Conservation (phyloP, 1,140 invertebrate genomes). For the Sycobia sp. region DNA sequence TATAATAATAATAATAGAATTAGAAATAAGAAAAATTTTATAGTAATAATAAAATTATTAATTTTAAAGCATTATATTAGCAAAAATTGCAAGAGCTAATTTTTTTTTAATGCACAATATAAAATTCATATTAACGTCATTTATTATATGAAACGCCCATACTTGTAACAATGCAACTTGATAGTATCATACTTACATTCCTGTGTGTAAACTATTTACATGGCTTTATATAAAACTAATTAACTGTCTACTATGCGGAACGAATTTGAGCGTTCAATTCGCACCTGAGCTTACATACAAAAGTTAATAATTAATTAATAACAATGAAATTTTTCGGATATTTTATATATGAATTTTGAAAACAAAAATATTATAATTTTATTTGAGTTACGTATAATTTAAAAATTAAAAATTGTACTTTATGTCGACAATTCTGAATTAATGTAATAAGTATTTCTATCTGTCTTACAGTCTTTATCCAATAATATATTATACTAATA, state of each 20-base stretch:
- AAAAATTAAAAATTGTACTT: too few relatives aligned
- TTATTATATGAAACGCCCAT: conserved; percentile 12
- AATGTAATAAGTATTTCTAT: too few relatives aligned
- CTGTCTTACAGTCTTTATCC: too few relatives aligned
- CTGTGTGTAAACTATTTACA: conserved; percentile 48
- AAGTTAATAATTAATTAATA: too few relatives aligned
- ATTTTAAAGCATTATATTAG: conserved; percentile 21
- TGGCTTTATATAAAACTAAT: conserved; percentile 49
- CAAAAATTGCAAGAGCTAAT: conserved; percentile 17
- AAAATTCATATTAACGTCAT: conserved; percentile 17
- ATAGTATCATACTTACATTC: conserved; percentile 27
- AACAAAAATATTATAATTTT: too few relatives aligned
- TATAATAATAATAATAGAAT: conserved; percentile 28
- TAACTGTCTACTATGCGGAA: conserved; percentile 30
- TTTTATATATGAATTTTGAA: too few relatives aligned
- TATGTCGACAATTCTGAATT: too few relatives aligned
- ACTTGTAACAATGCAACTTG: conserved; percentile 29
- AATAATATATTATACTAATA: too few relatives aligned
- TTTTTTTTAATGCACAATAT: conserved; percentile 5
- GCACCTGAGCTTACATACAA: too few relatives aligned
- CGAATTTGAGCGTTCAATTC: conserved; percentile 29
- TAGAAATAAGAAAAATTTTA: conserved; percentile 8
- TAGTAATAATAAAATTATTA: conserved; percentile 29
- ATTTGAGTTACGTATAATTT: too few relatives aligned
- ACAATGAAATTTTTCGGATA: too few relatives aligned